Conservation (phyloP, 2,113 vertebrate genomes). For the Salvelinus namaycush region DNA sequence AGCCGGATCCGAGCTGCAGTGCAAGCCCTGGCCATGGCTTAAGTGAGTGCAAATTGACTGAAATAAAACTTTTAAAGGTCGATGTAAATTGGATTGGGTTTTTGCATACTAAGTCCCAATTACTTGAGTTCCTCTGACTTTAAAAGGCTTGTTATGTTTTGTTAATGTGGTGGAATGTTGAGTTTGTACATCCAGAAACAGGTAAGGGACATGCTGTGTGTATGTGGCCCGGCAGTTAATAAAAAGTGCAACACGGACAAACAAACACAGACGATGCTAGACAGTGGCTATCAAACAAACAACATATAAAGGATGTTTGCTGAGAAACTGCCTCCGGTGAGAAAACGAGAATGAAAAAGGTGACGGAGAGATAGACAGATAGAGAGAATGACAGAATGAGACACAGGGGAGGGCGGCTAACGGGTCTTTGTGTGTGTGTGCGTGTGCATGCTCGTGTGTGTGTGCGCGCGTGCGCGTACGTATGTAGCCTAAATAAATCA, state of each 20-base stretch:
- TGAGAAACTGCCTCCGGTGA: slow-evolving; percentile 53
- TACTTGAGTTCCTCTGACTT: slow-evolving; percentile 40
- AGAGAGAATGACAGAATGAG: slow-evolving; percentile 62
- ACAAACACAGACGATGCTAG: background rate
- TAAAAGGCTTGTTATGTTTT: slow-evolving; percentile 39
- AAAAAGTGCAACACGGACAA: slow-evolving; percentile 36
- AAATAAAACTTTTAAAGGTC: slow-evolving; percentile 70
- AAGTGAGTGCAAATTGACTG: slow-evolving; percentile 71
- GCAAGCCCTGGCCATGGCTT: slow-evolving; percentile 50
- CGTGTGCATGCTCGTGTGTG: background rate
- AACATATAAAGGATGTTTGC: slow-evolving; percentile 49
- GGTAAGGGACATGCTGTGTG: slow-evolving; percentile 52
- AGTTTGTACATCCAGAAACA: slow-evolving; percentile 57
- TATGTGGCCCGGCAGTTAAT: slow-evolving; percentile 33
- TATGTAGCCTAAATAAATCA: no score
- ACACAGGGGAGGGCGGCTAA: slow-evolving; percentile 23
- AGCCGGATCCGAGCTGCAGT: slow-evolving; percentile 38
- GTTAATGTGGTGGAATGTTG: slow-evolving; percentile 53
- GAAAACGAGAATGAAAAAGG: slow-evolving; percentile 35
- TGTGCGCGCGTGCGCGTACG: background rate
- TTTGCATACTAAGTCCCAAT: slow-evolving; percentile 63
- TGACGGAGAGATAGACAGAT: slow-evolving; percentile 30
- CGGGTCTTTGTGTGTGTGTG: slow-evolving; percentile 5
- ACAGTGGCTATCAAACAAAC: slow-evolving; percentile 54
- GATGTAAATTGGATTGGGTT: slow-evolving; percentile 62